A percentile compares a stretch with the other conserved stretches of the same genome.
Evolutionary conservation across 2,888 invertebrate species (phyloP).

Genomic region (Drosophila mercatorum): DNA sequence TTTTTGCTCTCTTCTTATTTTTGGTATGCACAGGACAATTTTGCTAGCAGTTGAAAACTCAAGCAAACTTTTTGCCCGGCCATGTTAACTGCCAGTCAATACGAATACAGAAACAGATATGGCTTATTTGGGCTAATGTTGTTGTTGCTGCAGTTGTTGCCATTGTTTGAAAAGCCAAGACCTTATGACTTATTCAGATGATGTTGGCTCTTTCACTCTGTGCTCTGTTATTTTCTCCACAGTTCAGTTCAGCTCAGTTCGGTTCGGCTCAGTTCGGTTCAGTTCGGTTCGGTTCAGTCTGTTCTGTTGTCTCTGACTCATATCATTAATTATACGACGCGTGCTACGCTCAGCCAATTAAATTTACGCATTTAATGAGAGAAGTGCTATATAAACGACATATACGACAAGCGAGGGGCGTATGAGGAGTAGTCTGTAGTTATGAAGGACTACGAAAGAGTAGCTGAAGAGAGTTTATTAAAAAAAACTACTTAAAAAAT

Average conservation of each 20-base stretch:
- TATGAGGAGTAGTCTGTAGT: constrained; percentile 6
- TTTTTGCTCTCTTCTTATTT: constrained; percentile 50
- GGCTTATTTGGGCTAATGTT: constrained; percentile 69
- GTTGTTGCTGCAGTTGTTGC: constrained; percentile 8
- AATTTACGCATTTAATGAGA: constrained; percentile 76
- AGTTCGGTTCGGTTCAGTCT: constrained; percentile 5
- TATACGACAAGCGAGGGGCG: constrained; percentile 37
- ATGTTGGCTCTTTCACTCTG: constrained; percentile 46
- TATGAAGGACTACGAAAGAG: neutral
- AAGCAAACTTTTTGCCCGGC: constrained; percentile 73
- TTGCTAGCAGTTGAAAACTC: constrained; percentile 56
- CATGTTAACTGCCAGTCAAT: constrained; percentile 80
- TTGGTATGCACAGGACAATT: constrained; percentile 75
- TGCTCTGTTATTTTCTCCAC: constrained; percentile 10
- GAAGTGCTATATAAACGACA: constrained; percentile 46
- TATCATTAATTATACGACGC: constrained; percentile 75
- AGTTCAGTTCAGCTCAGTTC: neutral
- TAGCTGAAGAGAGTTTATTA: too few species aligned
- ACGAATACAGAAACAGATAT: constrained; percentile 76
- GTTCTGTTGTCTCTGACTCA: constrained; percentile 38
- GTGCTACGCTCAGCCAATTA: constrained; percentile 72
- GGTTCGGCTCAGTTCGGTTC: neutral
- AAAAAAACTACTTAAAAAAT: neutral
- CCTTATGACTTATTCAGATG: constrained; percentile 79
- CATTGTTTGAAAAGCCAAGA: constrained; percentile 61